Evolutionary conservation across 2,797 vertebrate genomes (phyloP).

Genomic region (Bucorvus abyssinicus): DNA sequence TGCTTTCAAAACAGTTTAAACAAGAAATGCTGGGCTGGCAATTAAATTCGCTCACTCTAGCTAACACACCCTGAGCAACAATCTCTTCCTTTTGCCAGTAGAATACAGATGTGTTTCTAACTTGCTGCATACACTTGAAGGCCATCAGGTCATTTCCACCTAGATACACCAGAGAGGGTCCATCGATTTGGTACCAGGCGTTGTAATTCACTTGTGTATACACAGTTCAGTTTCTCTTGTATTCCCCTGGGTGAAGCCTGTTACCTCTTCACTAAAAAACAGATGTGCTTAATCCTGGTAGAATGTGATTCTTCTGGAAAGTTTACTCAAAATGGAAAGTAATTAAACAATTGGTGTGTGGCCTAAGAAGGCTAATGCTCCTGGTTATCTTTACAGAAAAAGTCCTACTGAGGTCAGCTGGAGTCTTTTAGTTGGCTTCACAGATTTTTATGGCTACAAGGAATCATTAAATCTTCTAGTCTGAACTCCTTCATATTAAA

Average conservation of each 20-base stretch:
- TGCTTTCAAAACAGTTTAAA: not conserved
- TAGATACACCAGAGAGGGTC: not conserved
- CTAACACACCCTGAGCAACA: not conserved
- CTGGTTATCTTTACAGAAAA: not conserved
- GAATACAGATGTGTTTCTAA: constrained; percentile 18
- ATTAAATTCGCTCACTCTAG: not conserved
- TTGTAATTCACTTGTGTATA: constrained; percentile 36
- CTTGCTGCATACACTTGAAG: not conserved
- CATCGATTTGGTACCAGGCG: not conserved
- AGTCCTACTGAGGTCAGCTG: not conserved
- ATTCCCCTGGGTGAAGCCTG: not conserved
- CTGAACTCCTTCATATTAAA: not conserved
- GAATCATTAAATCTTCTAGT: not conserved
- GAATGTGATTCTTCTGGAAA: constrained; percentile 36
- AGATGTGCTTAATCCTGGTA: constrained; percentile 10
- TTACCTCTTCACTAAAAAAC: constrained; percentile 44
- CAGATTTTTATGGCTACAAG: not conserved
- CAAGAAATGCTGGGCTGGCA: not conserved
- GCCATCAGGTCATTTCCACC: not conserved
- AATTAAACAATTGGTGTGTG: constrained; percentile 62
- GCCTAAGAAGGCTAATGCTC: not conserved
- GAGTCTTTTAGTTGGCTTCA: not conserved
- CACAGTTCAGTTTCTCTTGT: constrained; percentile 25
- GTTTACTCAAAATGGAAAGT: constrained; percentile 26
- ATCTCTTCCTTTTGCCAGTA: not conserved